Base-by-base conservation (phyloP, 1,140 invertebrate genomes). In the Ceratoteleas bidentatus region DNA sequence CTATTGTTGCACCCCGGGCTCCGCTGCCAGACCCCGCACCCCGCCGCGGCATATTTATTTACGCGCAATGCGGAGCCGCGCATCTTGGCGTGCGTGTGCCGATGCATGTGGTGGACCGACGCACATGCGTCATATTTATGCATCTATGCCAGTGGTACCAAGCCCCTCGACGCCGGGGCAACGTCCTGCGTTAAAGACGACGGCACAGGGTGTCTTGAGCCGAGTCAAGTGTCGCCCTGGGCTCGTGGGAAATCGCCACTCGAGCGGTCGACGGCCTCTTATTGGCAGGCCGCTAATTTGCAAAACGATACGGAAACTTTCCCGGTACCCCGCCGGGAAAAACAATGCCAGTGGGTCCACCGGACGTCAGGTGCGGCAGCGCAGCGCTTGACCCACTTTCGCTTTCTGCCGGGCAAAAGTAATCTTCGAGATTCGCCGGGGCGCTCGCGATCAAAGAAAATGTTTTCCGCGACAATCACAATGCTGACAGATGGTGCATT, bases 111-210 rank as follows among this genome's bases (percentile, higher is more conserved):
- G 57, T 10, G 54, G 65, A 45, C 38, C 34, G 36, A 81, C 54
- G 70, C 75, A 81, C 73, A 83, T 84, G 79, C 81, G 62, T 84
- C 81, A 78, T 82, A 85, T 87, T 87, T 87, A 88, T 88, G 89
- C 89, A 91, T 91, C 87, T 91, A 87, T 91, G 90, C 89, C 90
- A 91, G 89, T 91, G 89, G 90, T 91, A 87, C 85, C 86, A 90
- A 89, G 85, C 88, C 87, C 88, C 86, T 87, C 60, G 15, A 54
- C 60, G 52, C 61, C 86, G 85, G 90, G 88, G 89, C 89, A 90
- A 91, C 83, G 90, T 89, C 89, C 90, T 90, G 65, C 82, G 84
- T 91, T 90, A 90, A 90, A 91, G 88, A 90, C 85, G 88, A 88
- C 85, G 82, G 85, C 77, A 62, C 66, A 78, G 58, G 72, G 32